Evolutionary conservation across 2,888 invertebrate genomes (phyloP).

Genomic region (Lithodes maja): DNA sequence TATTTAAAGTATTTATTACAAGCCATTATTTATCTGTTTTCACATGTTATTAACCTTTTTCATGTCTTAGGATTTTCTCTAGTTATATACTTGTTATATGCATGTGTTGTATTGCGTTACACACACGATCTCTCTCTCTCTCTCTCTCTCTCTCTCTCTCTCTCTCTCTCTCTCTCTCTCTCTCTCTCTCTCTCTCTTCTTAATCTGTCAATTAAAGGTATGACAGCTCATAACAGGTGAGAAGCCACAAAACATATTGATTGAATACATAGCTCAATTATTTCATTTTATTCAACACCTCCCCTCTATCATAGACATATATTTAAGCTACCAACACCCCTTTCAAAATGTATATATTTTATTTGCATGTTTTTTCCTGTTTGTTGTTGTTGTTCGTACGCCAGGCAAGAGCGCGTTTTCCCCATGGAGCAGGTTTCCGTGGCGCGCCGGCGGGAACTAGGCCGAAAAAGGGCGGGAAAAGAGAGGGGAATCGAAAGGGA

Average conservation of each 20-base stretch:
- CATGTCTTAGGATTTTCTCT: too few relatives aligned
- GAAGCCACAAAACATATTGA: neutral
- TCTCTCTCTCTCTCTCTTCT: conserved; percentile 34
- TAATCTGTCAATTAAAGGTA: neutral
- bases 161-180: conserved; percentile 42
- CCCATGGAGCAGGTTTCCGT: conserved; percentile 9
- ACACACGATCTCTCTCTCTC: neutral
- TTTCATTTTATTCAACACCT: neutral
- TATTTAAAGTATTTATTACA: too few relatives aligned
- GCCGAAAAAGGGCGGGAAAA: neutral
- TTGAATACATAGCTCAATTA: neutral
- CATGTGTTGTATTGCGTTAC: too few relatives aligned
- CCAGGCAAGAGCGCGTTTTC: neutral
- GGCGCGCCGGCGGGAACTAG: neutral
- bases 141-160: conserved; percentile 35
- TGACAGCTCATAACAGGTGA: neutral
- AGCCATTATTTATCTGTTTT: too few relatives aligned
- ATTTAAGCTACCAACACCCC: neutral
- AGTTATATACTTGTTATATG: too few relatives aligned
- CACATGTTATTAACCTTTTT: too few relatives aligned
- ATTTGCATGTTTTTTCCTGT: neutral
- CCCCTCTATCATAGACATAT: neutral
- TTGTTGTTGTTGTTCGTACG: neutral
- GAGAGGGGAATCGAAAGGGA: neutral
- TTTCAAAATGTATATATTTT: neutral